Percentiles rank a stretch among this genome's conserved stretches.
These are phyloP conservation scores for Corythaixoides concolor DNA, from an alignment of 2,113 vertebrate species.

Conservation along the genomic window DNA sequence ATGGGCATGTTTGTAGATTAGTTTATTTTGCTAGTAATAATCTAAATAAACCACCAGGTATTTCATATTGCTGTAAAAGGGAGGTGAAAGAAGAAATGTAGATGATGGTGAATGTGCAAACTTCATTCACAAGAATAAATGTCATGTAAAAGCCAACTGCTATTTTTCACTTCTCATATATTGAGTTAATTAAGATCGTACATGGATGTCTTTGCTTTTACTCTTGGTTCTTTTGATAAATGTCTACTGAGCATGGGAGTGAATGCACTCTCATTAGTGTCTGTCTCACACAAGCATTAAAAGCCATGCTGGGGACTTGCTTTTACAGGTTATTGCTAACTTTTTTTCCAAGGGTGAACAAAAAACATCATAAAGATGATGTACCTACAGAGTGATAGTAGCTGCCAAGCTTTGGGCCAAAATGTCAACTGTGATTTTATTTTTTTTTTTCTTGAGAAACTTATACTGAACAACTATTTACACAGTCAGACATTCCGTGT, in stretches of 20 bases:
- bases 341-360: not conserved
- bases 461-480: not conserved
- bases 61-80: not conserved
- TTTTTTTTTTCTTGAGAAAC: not conserved
- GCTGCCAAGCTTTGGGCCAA: not conserved
- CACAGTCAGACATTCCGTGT: not conserved
- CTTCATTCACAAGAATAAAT: not conserved
- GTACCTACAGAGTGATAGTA: not conserved
- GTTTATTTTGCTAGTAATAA: not conserved
- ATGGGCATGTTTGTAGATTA: not conserved
- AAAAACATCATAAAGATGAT: not conserved
- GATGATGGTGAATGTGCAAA: not conserved
- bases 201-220: not conserved
- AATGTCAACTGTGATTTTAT: not conserved
- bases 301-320: not conserved
- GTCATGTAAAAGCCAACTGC: not conserved
- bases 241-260: not conserved
- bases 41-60: not conserved
- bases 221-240: not conserved
- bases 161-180: not conserved
- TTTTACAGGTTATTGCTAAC: not conserved
- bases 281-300: not conserved
- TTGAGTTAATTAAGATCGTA: not conserved
- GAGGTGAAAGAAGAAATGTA: not conserved
- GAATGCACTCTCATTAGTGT: not conserved